phyloP scores from a whole-genome alignment of 2,113 vertebrate species.

The Hirundichthys speculiger region DNA sequence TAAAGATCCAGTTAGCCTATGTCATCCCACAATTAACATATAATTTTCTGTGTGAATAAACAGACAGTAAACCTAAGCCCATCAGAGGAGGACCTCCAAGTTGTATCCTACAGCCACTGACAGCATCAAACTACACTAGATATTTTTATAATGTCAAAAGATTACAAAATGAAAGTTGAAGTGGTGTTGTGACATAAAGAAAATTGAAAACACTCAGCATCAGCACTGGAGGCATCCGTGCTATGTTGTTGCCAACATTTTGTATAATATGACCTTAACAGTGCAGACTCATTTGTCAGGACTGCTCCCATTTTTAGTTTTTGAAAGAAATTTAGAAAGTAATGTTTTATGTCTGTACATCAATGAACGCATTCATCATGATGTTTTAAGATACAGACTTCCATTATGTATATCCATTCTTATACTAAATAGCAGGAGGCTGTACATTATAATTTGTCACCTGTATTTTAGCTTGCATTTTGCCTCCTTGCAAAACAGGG shows the following conservation, averaged over 20 bases:
- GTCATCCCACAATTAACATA: background rate
- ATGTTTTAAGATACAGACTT: slow-evolving; percentile 7
- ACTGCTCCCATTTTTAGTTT: background rate
- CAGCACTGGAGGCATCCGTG: background rate
- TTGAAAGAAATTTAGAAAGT: background rate
- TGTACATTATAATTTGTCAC: background rate
- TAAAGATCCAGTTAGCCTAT: background rate
- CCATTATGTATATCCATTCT: slow-evolving; percentile 32
- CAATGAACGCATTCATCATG: background rate
- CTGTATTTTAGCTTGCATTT: slow-evolving; percentile 31
- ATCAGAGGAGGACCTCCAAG: slow-evolving; percentile 31
- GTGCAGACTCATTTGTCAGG: background rate
- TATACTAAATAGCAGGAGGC: slow-evolving; percentile 3
- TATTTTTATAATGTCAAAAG: slow-evolving; percentile 18
- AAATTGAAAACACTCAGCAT: slow-evolving; percentile 7
- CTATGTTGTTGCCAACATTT: background rate
- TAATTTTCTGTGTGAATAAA: background rate
- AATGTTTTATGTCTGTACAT: slow-evolving; percentile 1
- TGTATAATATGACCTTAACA: background rate
- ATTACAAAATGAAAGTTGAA: slow-evolving; percentile 23
- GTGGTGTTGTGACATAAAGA: slow-evolving; percentile 13
- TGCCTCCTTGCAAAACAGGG: slow-evolving; percentile 11
- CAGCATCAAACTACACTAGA: slow-evolving; percentile 18
- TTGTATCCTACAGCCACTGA: slow-evolving; percentile 16
- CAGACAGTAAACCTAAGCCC: slow-evolving; percentile 12